A percentile compares a stretch with the other conserved stretches of the same genome.
Evolutionary conservation across 2,113 vertebrate genomes (phyloP).

Genomic region (Sinocyclocheilus anshuiensis): DNA sequence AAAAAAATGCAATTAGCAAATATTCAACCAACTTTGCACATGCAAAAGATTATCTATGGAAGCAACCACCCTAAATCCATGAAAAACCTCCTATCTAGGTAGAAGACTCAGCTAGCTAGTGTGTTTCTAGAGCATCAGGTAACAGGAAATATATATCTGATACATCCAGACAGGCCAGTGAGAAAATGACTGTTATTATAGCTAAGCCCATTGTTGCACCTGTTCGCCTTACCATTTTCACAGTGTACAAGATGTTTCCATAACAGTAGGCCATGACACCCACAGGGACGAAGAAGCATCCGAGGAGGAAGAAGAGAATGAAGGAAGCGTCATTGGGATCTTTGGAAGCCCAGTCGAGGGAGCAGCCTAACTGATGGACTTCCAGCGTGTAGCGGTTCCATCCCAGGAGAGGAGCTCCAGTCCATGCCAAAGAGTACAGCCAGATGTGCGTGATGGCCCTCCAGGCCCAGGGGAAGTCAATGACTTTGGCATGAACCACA

Average conservation of each 20-base stretch:
- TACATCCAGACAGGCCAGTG: neutral
- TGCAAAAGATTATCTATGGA: too few species aligned
- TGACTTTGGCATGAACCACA: slow-evolving; percentile 87
- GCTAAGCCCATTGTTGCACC: neutral
- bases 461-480: slow-evolving; percentile 91
- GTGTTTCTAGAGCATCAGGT: neutral
- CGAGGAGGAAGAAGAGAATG: slow-evolving; percentile 88
- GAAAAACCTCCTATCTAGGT: neutral
- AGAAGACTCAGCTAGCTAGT: too few species aligned
- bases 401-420: slow-evolving; percentile 87
- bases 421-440: slow-evolving; percentile 93
- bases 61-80: neutral
- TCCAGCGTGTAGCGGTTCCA: slow-evolving; percentile 93
- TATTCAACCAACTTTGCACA: too few species aligned
- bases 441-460: slow-evolving; percentile 87
- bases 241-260: slow-evolving; percentile 88
- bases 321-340: slow-evolving; percentile 86
- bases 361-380: slow-evolving; percentile 85
- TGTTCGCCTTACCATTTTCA: slow-evolving; percentile 83
- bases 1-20: too few species aligned
- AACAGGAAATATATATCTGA: neutral
- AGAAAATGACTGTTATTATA: neutral
- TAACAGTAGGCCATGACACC: slow-evolving; percentile 91
- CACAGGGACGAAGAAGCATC: slow-evolving; percentile 86
- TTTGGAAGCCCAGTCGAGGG: slow-evolving; percentile 88